These are phyloP conservation scores for Empis livida DNA, from an alignment of 2,888 invertebrate species.

Conservation along the genomic window DNA sequence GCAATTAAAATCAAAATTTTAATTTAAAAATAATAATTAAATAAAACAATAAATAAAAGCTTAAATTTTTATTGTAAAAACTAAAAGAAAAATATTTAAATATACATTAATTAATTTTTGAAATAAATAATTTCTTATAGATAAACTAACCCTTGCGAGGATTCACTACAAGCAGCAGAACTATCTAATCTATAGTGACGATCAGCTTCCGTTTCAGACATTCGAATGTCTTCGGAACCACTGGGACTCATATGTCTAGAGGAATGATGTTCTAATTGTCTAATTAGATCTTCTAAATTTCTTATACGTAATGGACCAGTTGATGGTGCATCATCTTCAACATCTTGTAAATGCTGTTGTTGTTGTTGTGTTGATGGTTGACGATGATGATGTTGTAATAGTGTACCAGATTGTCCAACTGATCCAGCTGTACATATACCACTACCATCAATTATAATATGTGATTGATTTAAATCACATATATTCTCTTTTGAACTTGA, in stretches of 20 bases:
- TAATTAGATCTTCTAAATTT: slow-evolving; percentile 79
- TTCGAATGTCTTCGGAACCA: slow-evolving; percentile 74
- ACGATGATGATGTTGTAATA: slow-evolving; percentile 36
- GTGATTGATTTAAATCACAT: slow-evolving; percentile 53
- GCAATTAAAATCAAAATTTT: too few relatives aligned
- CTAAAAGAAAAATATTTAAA: too few relatives aligned
- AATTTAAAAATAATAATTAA: too few relatives aligned
- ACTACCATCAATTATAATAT: slow-evolving; percentile 39
- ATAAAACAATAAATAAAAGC: too few relatives aligned
- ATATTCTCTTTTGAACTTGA: slow-evolving; percentile 60
- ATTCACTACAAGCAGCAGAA: slow-evolving; percentile 55
- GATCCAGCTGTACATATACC: slow-evolving; percentile 25
- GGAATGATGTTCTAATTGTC: slow-evolving; percentile 78
- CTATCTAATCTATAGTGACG: slow-evolving; percentile 76
- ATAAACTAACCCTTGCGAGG: slow-evolving; percentile 51
- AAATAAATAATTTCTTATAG: too few relatives aligned
- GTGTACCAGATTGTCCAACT: slow-evolving; percentile 7
- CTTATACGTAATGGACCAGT: slow-evolving; percentile 80
- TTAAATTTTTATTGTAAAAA: neutral
- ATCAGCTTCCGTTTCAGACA: slow-evolving; percentile 80
- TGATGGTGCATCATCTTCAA: slow-evolving; percentile 61
- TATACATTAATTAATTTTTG: too few relatives aligned
- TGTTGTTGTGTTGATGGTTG: slow-evolving; percentile 31
- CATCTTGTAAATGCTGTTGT: slow-evolving; percentile 43
- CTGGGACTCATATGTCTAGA: slow-evolving; percentile 80